phyloP scores from a whole-genome alignment of 1,140 invertebrate species.

The Brachionus rubens region DNA sequence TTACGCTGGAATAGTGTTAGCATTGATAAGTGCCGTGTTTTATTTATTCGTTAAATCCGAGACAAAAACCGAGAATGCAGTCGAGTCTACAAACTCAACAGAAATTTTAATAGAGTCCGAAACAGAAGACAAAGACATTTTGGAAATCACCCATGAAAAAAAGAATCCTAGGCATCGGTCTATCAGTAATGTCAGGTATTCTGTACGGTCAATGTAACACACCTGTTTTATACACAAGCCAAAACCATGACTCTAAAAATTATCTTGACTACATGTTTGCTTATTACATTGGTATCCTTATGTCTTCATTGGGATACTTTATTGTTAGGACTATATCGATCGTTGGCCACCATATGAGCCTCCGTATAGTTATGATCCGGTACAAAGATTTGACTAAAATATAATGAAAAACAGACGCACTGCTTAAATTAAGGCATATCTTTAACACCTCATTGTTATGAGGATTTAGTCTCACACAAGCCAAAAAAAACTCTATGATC shows the following conservation, averaged over 20 bases:
- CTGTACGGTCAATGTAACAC: constrained; percentile 47
- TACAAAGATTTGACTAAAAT: constrained; percentile 87
- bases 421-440: constrained; percentile 81
- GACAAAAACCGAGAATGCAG: not conserved
- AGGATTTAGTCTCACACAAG: constrained; percentile 90
- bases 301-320: constrained; percentile 58
- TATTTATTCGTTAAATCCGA: constrained; percentile 41
- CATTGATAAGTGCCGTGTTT: constrained; percentile 27
- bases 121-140: not conserved
- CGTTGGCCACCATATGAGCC: constrained; percentile 92
- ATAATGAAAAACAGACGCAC: constrained; percentile 83
- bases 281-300: constrained; percentile 60
- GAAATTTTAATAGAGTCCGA: not conserved
- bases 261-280: constrained; percentile 62
- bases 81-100: not conserved
- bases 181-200: constrained; percentile 32
- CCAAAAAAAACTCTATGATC: constrained; percentile 96
- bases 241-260: not conserved
- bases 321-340: constrained; percentile 82
- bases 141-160: not conserved
- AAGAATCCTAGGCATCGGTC: not conserved
- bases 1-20: constrained; percentile 12
- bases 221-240: constrained; percentile 47
- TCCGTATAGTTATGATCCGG: constrained; percentile 66
- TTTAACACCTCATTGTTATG: constrained; percentile 92